Base-by-base conservation (phyloP, 2,797 vertebrate genomes). In the Miichthys miiuy region DNA sequence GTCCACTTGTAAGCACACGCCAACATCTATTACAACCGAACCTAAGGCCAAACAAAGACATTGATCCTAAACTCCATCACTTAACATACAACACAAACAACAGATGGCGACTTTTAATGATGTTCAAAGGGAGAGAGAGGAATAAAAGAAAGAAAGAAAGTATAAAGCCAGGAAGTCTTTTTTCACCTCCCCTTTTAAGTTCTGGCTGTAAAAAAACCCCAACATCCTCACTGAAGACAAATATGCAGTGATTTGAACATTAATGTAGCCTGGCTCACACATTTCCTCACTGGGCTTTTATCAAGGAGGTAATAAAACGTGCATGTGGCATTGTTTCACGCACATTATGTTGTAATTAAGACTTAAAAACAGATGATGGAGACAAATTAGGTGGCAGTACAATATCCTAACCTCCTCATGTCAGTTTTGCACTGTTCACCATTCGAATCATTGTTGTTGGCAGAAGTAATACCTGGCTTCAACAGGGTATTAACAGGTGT, bases 1-100 rank as follows among this genome's bases (percentile, higher is more conserved):
- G 77, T 84, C 65, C 71, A 72, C 48, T 30, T 63, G 38, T 75
- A 51, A 68, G 65, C 69, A 81, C 68, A 84, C 67, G 75, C 60
- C 87, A 87, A 72, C 80, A 74, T 83, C 58, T 27, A 88, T 89
- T 89, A 86, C 9, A 75, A 48, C 66, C 58, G 51, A 57, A 44
- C 48, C 69, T 30, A 0, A 23, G 58, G 76, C 67, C 71, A 77
- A 72, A 81, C 68, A 66, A 72, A 66, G 25, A 62, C 54, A 67
- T 20, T 11, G 61, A 82, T 87, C 23, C 34, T 14, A 12, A 67
- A 66, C 51, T 44, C 25, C 16, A 21, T 16, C 57, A 13, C 38
- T 69, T 12, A 51, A 67, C 46, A 61, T 46, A 18, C 54, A 34
- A 71, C 21, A 57, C 34, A 54, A 67, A 68, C 71, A 46, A 67